These are phyloP conservation scores for Hirudo medicinalis DNA, from an alignment of 1,140 invertebrate species.

Conservation along the genomic window DNA sequence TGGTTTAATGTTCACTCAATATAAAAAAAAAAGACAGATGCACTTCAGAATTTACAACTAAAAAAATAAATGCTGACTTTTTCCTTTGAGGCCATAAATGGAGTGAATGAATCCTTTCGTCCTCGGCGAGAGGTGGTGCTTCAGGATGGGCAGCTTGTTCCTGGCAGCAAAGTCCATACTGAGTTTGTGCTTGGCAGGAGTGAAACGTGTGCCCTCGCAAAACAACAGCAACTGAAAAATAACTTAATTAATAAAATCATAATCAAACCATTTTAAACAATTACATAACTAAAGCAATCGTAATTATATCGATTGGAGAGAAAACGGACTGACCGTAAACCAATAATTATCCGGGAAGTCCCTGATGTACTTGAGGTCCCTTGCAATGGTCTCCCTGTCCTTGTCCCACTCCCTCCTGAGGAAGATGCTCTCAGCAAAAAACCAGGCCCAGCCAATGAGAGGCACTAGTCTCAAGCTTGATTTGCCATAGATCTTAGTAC, in stretches of 20 bases:
- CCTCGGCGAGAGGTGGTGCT: conserved; percentile 80
- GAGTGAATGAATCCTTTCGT: conserved; percentile 65
- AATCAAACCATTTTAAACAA: conserved; percentile 38
- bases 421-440: conserved; percentile 81
- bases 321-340: conserved; percentile 32
- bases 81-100: conserved; percentile 35
- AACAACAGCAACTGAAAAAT: conserved; percentile 65
- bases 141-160: conserved; percentile 66
- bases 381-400: conserved; percentile 64
- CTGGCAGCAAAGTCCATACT: conserved; percentile 74
- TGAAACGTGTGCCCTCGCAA: conserved; percentile 86
- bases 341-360: conserved; percentile 51
- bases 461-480: conserved; percentile 78
- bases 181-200: conserved; percentile 67
- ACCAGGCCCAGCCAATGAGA: conserved; percentile 87
- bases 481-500: conserved; percentile 88
- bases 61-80: conserved; percentile 26
- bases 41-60: background rate
- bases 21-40: background rate
- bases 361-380: conserved; percentile 63
- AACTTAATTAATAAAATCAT: conserved; percentile 75
- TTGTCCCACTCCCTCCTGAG: conserved; percentile 78
- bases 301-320: background rate
- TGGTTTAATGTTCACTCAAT: too few species aligned
- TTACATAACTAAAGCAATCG: background rate